Percentiles rank a stretch among this genome's conserved stretches.
Evolutionary conservation across 2,888 invertebrate genomes (phyloP).

Genomic region (Teleiodes luculella): DNA sequence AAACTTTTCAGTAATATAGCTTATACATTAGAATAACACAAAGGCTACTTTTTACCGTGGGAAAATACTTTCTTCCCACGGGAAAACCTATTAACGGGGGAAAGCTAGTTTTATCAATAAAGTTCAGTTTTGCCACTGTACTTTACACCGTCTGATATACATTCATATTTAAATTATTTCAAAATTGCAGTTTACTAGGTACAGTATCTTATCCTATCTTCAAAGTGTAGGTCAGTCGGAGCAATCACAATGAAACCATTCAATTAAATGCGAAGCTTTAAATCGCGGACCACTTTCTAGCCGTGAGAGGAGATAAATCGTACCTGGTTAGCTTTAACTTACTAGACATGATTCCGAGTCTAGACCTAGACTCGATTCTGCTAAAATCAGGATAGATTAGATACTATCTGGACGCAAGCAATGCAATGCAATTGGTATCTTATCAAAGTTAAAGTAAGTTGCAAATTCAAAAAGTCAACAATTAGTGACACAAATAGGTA

Average conservation of each 20-base stretch:
- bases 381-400: not conserved
- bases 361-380: slow-evolving; percentile 14
- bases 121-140: not conserved
- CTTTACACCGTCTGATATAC: not conserved
- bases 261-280: slow-evolving; percentile 9
- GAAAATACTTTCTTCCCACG: too few relatives aligned
- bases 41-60: too few relatives aligned
- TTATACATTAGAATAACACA: too few relatives aligned
- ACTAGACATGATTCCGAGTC: slow-evolving; percentile 19
- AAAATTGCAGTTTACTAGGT: not conserved
- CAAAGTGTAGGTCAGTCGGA: not conserved
- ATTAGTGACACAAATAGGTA: too few relatives aligned
- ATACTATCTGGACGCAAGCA: too few relatives aligned
- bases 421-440: not conserved
- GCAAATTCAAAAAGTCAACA: too few relatives aligned
- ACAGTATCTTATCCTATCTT: slow-evolving; percentile 1
- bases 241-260: slow-evolving; percentile 14
- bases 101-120: too few relatives aligned
- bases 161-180: not conserved
- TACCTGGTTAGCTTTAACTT: slow-evolving; percentile 15
- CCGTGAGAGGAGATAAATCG: slow-evolving; percentile 15
- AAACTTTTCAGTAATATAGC: too few relatives aligned
- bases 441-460: too few relatives aligned
- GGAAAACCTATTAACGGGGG: too few relatives aligned
- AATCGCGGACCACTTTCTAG: slow-evolving; percentile 15